A percentile compares a stretch with the other conserved stretches of the same genome.
These are phyloP conservation scores for Carollia perspicillata DNA, from an alignment of 2,113 vertebrate species.

Conservation along the genomic window DNA sequence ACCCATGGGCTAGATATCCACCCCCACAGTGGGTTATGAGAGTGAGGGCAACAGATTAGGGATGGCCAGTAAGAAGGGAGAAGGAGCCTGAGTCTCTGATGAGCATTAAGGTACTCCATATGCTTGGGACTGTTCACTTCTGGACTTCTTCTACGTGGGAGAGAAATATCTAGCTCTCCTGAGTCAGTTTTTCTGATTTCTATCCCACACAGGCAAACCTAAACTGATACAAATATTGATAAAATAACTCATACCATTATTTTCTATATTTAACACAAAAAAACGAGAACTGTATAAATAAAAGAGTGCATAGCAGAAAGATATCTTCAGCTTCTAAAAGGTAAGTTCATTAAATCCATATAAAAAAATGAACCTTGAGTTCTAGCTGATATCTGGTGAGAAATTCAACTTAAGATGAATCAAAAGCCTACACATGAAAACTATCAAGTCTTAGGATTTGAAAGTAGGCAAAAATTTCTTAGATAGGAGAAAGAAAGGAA, in stretches of 20 bases:
- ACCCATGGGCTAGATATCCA: neutral
- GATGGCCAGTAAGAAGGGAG: neutral
- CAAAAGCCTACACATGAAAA: neutral
- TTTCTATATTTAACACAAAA: neutral
- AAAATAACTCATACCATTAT: neutral
- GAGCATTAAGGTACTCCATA: neutral
- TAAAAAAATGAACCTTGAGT: neutral
- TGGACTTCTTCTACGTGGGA: neutral
- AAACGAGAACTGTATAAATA: neutral
- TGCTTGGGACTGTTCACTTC: neutral
- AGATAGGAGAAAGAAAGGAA: neutral
- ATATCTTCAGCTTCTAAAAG: neutral
- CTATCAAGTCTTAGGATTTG: neutral
- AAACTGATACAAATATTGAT: neutral
- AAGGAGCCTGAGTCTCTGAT: neutral
- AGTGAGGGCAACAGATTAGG: neutral
- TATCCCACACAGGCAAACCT: neutral
- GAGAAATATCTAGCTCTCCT: neutral
- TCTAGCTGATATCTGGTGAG: neutral
- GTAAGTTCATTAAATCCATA: neutral
- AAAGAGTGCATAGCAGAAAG: neutral
- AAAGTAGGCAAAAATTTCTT: neutral
- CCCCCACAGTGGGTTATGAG: neutral
- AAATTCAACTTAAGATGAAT: neutral
- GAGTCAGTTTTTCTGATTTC: neutral